These are phyloP conservation scores for Biston stratarius DNA, from an alignment of 2,888 invertebrate genomes.

Conservation along the genomic window DNA sequence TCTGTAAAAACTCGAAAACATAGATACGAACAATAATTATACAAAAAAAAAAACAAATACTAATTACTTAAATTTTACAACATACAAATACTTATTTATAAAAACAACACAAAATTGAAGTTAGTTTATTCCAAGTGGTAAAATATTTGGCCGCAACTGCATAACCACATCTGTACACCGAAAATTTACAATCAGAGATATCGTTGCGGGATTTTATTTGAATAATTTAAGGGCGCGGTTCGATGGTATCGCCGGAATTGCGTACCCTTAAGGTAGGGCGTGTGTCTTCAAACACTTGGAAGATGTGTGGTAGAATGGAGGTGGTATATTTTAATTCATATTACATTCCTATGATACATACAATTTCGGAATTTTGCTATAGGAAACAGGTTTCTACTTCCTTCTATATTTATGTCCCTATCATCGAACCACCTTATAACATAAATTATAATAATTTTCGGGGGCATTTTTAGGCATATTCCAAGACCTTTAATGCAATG, in stretches of 20 bases:
- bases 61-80: too few species aligned
- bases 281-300: slow-evolving; percentile 31
- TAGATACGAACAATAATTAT: too few species aligned
- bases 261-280: slow-evolving; percentile 60
- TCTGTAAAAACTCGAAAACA: too few species aligned
- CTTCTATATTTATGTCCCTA: too few species aligned
- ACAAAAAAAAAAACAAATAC: too few species aligned
- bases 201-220: slow-evolving; percentile 76
- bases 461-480: too few species aligned
- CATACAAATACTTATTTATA: too few species aligned
- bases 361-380: neutral
- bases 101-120: too few species aligned
- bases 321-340: slow-evolving; percentile 35
- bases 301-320: slow-evolving; percentile 45
- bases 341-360: neutral
- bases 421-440: too few species aligned
- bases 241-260: slow-evolving; percentile 78
- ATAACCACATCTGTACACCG: slow-evolving; percentile 64
- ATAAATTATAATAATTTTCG: too few species aligned
- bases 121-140: slow-evolving; percentile 1
- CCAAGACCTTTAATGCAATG: too few species aligned
- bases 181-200: slow-evolving; percentile 80
- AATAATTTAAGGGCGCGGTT: slow-evolving; percentile 76
- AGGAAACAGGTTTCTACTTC: too few species aligned
- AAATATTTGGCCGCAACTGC: slow-evolving; percentile 47